Base-by-base conservation (phyloP, 1,140 invertebrate species). In the Polypedilum pembai region DNA sequence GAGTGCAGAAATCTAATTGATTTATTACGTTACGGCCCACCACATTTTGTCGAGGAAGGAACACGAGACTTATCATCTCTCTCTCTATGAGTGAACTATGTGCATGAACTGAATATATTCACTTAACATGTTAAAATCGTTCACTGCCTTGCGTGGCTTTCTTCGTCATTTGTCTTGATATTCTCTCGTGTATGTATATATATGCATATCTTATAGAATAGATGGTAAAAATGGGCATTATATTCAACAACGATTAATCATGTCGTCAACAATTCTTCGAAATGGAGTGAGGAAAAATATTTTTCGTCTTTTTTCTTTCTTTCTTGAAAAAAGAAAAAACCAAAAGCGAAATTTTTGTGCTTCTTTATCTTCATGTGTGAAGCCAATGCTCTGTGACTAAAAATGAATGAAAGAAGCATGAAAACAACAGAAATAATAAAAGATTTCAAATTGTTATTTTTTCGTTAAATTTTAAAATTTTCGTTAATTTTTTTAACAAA, bases 11-110 rank as follows among this genome's bases (percentile, higher is more conserved):
- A 33, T 33, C n/a, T 56, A 56, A 56, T 56, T 56, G 45, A 56
- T 56, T 56, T 56, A 56, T 56, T 56, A 15, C 45, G 45, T 56
- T 56, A 8, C 45, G 4, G 8, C 45, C 45, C n/a, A 56, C 45
- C 45, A 15, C 45, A 56, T 56, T 56, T 33, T 56, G 12, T n/a
- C 45, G n/a, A 56, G 45, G 12, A 12, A 56, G n/a, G 45, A 33
- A 56, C 45, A 56, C 45, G 24, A 56, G 45, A 56, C 45, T n/a
- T n/a, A 56, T 56, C 45, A 56, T 56, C 45, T 12, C n/a, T 56
- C 45, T 12, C n/a, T 56, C n/a, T 12, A 4, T 56, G 45, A 56
- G 45, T 56, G 45, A 56, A 56, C 12, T 56, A 45, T 45, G 12
- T 56, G 45, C 45, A 56, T 56, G 45, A 56, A 56, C 45, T 56